These are phyloP conservation scores for Latrodectus geometricus DNA, from an alignment of 1,140 invertebrate genomes.

Conservation along the genomic window DNA sequence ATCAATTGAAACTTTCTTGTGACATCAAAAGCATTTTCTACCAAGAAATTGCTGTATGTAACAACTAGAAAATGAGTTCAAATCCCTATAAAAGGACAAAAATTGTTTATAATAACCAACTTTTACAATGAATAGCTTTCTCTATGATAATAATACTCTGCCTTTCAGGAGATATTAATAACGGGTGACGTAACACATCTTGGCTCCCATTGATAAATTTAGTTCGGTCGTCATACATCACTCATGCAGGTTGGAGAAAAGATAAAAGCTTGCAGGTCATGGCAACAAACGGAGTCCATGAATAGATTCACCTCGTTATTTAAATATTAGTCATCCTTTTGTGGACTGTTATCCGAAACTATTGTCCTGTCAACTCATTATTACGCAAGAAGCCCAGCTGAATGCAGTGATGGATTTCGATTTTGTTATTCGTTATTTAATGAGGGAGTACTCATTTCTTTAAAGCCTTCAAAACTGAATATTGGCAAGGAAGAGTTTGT, in stretches of 20 bases:
- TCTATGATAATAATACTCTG: too few species aligned
- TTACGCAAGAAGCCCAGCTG: neutral
- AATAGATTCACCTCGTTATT: constrained; percentile 29
- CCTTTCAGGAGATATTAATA: too few species aligned
- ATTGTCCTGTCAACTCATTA: constrained; percentile 29
- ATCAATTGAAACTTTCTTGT: too few species aligned
- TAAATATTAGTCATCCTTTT: constrained; percentile 24
- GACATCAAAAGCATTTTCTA: too few species aligned
- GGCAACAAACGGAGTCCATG: neutral
- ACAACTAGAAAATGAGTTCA: too few species aligned
- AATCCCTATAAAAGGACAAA: too few species aligned
- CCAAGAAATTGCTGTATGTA: too few species aligned
- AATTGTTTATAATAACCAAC: too few species aligned
- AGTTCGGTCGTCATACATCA: constrained; percentile 3
- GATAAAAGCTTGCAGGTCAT: constrained; percentile 32
- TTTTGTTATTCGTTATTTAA: constrained; percentile 9
- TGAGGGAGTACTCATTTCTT: neutral
- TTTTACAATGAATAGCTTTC: too few species aligned
- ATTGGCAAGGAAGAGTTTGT: neutral
- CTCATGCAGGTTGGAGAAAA: neutral
- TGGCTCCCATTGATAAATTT: neutral
- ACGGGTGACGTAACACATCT: too few species aligned
- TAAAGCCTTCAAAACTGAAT: neutral
- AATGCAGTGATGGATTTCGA: neutral
- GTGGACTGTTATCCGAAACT: constrained; percentile 23